Evolutionary conservation across 2,888 invertebrate genomes (phyloP).

Genomic region (Carterocephalus palaemon): DNA sequence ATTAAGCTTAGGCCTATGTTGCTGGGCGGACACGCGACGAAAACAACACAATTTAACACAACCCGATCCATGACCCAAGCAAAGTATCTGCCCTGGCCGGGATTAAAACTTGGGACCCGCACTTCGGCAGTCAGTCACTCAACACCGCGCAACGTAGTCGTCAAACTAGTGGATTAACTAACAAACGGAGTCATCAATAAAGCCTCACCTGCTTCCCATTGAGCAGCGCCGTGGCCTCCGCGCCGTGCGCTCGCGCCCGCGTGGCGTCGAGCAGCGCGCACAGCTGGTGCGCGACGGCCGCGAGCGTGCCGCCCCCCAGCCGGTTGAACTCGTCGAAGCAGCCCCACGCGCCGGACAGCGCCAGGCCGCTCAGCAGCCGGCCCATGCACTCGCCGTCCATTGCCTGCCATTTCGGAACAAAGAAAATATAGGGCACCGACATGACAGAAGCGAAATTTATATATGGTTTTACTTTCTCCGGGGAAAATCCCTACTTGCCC

Average conservation of each 20-base stretch:
- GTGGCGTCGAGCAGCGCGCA: slow-evolving; percentile 92
- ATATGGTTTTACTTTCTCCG: too few relatives aligned
- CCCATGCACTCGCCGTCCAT: slow-evolving; percentile 97
- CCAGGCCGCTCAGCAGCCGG: slow-evolving; percentile 94
- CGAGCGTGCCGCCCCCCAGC: slow-evolving; percentile 94
- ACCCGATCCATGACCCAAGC: too few relatives aligned
- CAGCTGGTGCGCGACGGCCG: slow-evolving; percentile 96
- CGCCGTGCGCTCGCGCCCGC: slow-evolving; percentile 33
- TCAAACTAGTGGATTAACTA: too few relatives aligned
- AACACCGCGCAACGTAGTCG: too few relatives aligned
- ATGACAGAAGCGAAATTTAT: slow-evolving; percentile 7
- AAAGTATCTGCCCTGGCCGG: too few relatives aligned
- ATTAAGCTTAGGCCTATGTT: too few relatives aligned
- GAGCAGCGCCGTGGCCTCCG: slow-evolving; percentile 46
- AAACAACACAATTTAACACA: too few relatives aligned
- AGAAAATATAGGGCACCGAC: too few relatives aligned
- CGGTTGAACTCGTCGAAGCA: slow-evolving; percentile 99
- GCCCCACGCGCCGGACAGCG: slow-evolving; percentile 97
- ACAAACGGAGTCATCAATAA: not conserved
- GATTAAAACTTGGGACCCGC: too few relatives aligned
- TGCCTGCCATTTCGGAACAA: slow-evolving; percentile 83
- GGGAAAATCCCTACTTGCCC: too few relatives aligned
- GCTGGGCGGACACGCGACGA: too few relatives aligned
- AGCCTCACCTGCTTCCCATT: slow-evolving; percentile 60
- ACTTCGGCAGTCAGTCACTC: too few relatives aligned